Conservation (phyloP, 2,113 vertebrate species). For the Tragelaphus imberbis region DNA sequence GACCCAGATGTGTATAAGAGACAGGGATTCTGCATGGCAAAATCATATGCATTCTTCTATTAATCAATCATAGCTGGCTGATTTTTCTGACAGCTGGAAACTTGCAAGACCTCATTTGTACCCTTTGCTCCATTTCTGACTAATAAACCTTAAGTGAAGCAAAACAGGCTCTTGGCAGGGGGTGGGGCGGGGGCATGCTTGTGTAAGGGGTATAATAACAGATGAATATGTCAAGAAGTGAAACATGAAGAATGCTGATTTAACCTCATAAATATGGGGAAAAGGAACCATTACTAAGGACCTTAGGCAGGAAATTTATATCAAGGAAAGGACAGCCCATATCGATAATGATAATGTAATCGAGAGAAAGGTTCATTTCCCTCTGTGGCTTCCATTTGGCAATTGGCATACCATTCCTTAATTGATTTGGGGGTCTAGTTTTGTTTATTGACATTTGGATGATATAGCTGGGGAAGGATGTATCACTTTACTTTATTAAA, state of each 20-base stretch:
- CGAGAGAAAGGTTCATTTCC: background rate
- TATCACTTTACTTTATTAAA: background rate
- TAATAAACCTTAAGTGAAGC: slow-evolving; percentile 39
- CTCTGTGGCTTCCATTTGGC: background rate
- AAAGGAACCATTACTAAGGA: background rate
- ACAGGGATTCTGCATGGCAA: slow-evolving; percentile 42
- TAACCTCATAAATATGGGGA: background rate
- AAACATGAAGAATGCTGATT: background rate
- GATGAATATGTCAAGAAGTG: background rate
- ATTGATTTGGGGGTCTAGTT: background rate
- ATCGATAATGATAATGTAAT: background rate
- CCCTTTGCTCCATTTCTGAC: slow-evolving; percentile 58
- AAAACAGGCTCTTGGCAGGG: background rate
- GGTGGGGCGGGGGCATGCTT: background rate
- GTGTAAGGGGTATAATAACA: background rate
- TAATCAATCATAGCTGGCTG: slow-evolving; percentile 75
- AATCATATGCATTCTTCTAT: slow-evolving; percentile 66
- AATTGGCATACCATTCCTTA: background rate
- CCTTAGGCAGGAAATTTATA: background rate
- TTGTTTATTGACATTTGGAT: background rate
- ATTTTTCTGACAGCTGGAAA: slow-evolving; percentile 72
- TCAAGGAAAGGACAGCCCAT: background rate
- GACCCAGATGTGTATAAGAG: too few species aligned
- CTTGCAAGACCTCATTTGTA: slow-evolving; percentile 55
- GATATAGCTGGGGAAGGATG: too few species aligned